A percentile compares a stretch with the other conserved stretches of the same genome.
Evolutionary conservation across 2,113 vertebrate species (phyloP).

Genomic region (Neodon shergylaensis): DNA sequence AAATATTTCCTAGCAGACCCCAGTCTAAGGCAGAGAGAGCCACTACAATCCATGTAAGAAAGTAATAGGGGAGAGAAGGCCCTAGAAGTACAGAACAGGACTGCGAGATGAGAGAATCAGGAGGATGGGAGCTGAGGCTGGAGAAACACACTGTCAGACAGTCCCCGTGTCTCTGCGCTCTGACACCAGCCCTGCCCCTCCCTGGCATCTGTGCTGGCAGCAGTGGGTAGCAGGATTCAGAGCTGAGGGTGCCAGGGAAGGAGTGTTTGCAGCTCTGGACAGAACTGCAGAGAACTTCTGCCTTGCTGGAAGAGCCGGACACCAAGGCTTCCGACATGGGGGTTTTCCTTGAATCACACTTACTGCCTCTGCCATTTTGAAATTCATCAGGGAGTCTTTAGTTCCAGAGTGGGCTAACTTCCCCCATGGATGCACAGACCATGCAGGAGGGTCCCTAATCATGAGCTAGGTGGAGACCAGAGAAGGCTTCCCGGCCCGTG

Average conservation of each 20-base stretch:
- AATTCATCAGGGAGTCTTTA: neutral
- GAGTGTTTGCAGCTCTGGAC: neutral
- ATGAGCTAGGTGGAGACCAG: neutral
- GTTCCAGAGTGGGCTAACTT: neutral
- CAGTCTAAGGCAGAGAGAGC: slow-evolving; percentile 38
- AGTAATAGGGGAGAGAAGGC: slow-evolving; percentile 13
- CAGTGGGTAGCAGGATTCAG: neutral
- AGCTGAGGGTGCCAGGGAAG: neutral
- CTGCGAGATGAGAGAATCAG: neutral
- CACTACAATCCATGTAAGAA: neutral
- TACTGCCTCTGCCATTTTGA: neutral
- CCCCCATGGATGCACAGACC: neutral
- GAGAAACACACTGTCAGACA: neutral
- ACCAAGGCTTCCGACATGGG: too few species aligned
- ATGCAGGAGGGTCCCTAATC: neutral
- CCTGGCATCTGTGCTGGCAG: neutral
- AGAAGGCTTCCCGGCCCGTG: neutral
- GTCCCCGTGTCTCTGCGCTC: neutral
- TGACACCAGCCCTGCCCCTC: neutral
- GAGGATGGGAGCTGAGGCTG: neutral
- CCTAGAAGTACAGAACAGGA: neutral
- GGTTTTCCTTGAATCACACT: neutral
- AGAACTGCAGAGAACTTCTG: neutral
- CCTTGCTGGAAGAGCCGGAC: neutral
- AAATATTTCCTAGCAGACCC: neutral